Percentiles rank a stretch among this genome's conserved stretches.
Conservation (phyloP, 2,113 vertebrate species). For the Rhombomys opimus region DNA sequence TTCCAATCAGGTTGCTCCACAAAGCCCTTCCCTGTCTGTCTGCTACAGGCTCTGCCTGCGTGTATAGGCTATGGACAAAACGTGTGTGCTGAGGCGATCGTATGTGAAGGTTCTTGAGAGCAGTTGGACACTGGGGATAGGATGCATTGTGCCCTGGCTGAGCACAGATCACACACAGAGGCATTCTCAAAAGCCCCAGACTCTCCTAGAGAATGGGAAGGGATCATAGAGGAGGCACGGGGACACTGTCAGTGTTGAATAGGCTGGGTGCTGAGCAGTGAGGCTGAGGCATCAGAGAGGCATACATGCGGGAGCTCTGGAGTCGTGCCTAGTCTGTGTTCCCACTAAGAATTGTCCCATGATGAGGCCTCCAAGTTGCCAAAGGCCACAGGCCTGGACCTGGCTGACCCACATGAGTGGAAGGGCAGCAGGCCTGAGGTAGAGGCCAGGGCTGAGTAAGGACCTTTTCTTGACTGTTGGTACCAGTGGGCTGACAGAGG, state of each 20-base stretch:
- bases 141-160: not conserved
- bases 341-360: too few species aligned
- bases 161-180: too few species aligned
- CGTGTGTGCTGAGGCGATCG: not conserved
- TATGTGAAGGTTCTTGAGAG: not conserved
- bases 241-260: not conserved
- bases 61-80: not conserved
- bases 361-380: not conserved
- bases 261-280: not conserved
- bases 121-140: not conserved
- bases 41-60: not conserved
- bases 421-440: not conserved
- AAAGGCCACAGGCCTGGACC: not conserved
- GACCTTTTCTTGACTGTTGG: not conserved
- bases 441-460: not conserved
- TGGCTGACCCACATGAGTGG: not conserved
- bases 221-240: accelerated
- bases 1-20: not conserved
- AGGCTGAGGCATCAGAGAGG: not conserved
- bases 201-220: not conserved
- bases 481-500: not conserved
- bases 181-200: not conserved
- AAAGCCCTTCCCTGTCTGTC: not conserved
- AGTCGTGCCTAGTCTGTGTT: not conserved
- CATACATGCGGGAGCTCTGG: accelerated